A percentile compares a stretch with the other conserved stretches of the same genome.
phyloP scores from a whole-genome alignment of 2,888 invertebrate species.

The Alloplasta piceator region DNA sequence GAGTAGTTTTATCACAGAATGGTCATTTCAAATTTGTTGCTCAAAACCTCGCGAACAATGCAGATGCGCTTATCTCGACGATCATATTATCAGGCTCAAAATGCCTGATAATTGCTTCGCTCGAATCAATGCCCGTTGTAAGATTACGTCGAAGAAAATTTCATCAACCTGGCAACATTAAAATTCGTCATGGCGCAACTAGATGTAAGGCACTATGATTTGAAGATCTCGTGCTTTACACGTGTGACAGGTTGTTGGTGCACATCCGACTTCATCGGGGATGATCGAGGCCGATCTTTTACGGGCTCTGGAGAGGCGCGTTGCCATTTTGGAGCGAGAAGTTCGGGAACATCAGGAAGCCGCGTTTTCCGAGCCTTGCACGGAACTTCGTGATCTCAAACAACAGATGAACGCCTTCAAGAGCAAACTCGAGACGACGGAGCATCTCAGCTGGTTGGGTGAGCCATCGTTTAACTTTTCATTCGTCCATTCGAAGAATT shows the following conservation, averaged over 20 bases:
- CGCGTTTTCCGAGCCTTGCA: conserved; percentile 84
- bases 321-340: conserved; percentile 85
- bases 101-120: too few species aligned
- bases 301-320: conserved; percentile 85
- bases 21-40: too few species aligned
- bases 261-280: conserved; percentile 79
- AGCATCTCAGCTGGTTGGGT: conserved; percentile 87
- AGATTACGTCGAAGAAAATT: too few species aligned
- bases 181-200: too few species aligned
- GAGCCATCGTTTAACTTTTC: conserved; percentile 71
- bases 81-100: too few species aligned
- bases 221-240: background rate
- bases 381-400: conserved; percentile 85
- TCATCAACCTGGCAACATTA: too few species aligned
- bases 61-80: too few species aligned
- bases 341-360: conserved; percentile 83
- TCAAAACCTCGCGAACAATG: too few species aligned
- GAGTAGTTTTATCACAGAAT: too few species aligned
- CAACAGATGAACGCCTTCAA: conserved; percentile 86
- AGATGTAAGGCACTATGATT: background rate
- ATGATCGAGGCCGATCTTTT: conserved; percentile 85
- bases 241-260: conserved; percentile 77
- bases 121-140: too few species aligned
- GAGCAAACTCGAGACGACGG: conserved; percentile 86
- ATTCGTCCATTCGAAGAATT: background rate